Base-by-base conservation (phyloP, 1,140 invertebrate genomes). In the Anoplophora glabripennis region DNA sequence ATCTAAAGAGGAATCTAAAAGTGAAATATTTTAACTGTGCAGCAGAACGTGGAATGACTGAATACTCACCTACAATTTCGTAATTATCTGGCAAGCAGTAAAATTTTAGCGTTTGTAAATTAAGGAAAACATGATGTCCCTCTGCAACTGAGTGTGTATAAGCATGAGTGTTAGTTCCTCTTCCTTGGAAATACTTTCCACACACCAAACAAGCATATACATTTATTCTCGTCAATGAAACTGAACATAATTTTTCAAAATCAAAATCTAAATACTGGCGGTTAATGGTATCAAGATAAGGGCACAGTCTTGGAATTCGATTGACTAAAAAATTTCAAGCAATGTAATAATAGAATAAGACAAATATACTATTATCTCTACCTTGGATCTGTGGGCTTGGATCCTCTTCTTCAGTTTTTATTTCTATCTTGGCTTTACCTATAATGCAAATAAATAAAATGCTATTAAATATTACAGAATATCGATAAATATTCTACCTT, bases 141-240 rank as follows among this genome's bases (percentile, higher is more conserved):
- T 97, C 95, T 45, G 92, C 92, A 3, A 99, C 94, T 64, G 95
- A 98, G 76, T 99, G 98, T 7, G 95, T 98, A 72, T 99, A 99
- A 10, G 98, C 98, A 82, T 99, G 94, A 7, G 98, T 99, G 70
- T 96, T 98, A 5, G 90, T 94, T 1, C 98, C 98, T 76, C 98
- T 83, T 0, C 96, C 96, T 89, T 89, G 98, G 74, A 99, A 99
- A 76, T 99, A 99, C 80, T 99, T 99, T 15, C 98, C 98, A 79
- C 98, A 99, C 1, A 99, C 95, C 34, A 99, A 81, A 76, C 98
- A 99, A n/a, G 96, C 97, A 78, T 99, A 99, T 17, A 99, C 96
- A 83, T 99, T 99, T 52, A 99, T 96, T 72, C 98, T 88, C 0
- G 96, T 98, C 40, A 99, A 76, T 3, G 96, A 98, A 15, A 99